Base-by-base conservation (phyloP, 2,888 invertebrate species). In the Cephus pulcher region DNA sequence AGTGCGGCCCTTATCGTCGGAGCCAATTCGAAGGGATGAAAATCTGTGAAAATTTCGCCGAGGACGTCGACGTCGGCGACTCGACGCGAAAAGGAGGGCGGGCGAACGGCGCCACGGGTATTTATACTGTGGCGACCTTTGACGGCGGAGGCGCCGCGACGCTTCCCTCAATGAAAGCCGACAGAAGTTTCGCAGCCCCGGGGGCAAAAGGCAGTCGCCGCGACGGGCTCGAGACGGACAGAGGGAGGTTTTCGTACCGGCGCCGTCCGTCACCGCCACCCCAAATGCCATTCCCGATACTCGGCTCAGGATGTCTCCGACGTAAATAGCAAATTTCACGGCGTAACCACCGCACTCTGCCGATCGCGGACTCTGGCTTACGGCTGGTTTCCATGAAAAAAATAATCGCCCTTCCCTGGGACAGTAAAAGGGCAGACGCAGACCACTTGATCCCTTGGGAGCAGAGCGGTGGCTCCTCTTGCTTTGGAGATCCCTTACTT, bases 91-190 rank as follows among this genome's bases (percentile, higher is more conserved):
- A 82, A 83, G 80, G 81, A 78, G 79, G 80, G 70, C 82, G 84
- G 76, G 77, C 80, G 78, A 79, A 75, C 88, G 88, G 88, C 88
- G 88, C 88, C 88, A 86, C 82, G 81, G 80, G 83, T 88, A 88
- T 88, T 88, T 88, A 88, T 88, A 88, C 84, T 86, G 84, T 82
- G 84, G 80, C 86, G 88, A 88, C 88, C 88, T 88, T 88, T 88
- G 86, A 85, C 83, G 86, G 84, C 80, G 79, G 77, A 81, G 85
- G 81, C 84, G 85, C 80, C 82, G 76, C 81, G 79, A 82, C 80
- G 81, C 79, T 76, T 78, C 82, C 82, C 80, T 80, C 83, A 82
- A 78, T 80, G 80, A 80, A 83, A 86, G 78, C 85, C 84, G 84
- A 83, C 40, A 40, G 40, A 40, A 40, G 70, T 33, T 30, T 70